phyloP scores from a whole-genome alignment of 23 tunicate genomes.

The Ascidia mentula region DNA sequence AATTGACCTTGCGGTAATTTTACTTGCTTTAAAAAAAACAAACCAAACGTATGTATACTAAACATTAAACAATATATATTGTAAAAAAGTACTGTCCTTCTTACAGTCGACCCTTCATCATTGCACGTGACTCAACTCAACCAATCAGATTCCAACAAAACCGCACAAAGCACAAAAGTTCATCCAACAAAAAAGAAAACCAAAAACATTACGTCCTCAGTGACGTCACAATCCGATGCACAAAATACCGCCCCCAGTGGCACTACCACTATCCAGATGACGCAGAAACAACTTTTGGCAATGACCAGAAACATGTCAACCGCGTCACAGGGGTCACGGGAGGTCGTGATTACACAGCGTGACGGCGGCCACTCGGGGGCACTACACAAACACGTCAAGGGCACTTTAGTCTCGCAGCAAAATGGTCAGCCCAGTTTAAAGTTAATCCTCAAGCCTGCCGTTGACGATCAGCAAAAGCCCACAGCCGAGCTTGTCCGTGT shows the following conservation, averaged over 20 bases:
- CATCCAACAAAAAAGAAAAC: background rate
- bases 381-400: background rate
- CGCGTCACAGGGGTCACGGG: background rate
- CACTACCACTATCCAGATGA: conserved; percentile 41
- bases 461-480: conserved; percentile 18
- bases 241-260: conserved; percentile 5
- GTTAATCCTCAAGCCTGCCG: conserved; percentile 42
- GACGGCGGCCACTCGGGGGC: background rate
- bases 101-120: background rate
- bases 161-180: background rate
- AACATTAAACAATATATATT: too few species aligned
- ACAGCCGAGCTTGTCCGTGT: conserved; percentile 21
- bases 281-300: conserved; percentile 54
- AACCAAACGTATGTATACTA: too few species aligned
- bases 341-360: conserved; percentile 17
- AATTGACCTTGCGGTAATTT: too few species aligned
- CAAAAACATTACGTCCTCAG: background rate
- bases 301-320: conserved; percentile 30
- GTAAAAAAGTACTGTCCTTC: too few species aligned
- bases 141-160: too few species aligned
- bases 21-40: too few species aligned
- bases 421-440: conserved; percentile 40
- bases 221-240: background rate
- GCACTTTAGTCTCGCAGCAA: background rate
- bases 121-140: background rate